Evolutionary conservation across 2,888 invertebrate species (phyloP), one percentile per base, ranked within the genome.

Genomic region (Parnassius smintheus): DNA sequence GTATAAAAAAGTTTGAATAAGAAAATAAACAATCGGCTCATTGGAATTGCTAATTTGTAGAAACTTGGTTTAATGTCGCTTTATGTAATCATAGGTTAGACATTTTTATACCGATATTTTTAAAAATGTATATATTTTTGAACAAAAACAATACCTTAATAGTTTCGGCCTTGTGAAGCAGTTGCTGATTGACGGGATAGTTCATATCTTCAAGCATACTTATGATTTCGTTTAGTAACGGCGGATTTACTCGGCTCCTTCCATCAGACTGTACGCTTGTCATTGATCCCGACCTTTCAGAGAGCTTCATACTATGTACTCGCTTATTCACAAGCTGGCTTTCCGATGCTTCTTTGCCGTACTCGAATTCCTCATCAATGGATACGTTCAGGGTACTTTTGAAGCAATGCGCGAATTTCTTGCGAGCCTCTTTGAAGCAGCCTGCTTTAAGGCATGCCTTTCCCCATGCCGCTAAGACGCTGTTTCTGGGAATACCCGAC

Each of bases 391-490:
- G 69, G 0, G 85, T 76, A 61, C 75, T 86, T 66, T 86, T 88
- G 72, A 92, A 92, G 74, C 92, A 92, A 45, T 86, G 82, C 0
- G 88, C 84, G 75, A 96, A 96, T 81, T 96, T 96, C 65, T 95
- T 94, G 18, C 96, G 86, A 42, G 98, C 98, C 54, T 94, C 93
- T 62, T 93, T 93, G 76, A 95, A 95, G 76, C 96, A 95, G 0
- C 97, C 97, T 0, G 96, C 95, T 73, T 94, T 95, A 3, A 97
- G 86, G 68, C 95, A 96, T 12, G 96, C 95, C 76, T 97, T 95
- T 0, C 98, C 98, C 96, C 98, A 97, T 0, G 96, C 96, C 0
- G 96, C 96, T 93, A 98, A 95, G 0, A 98, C 96, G 50, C 96
- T 95, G 73, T 94, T 93, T 9, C 94, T 93, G 18, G 97, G 95